Evolutionary conservation across 1,140 invertebrate species (phyloP).

Genomic region (Palaemon carinicauda): DNA sequence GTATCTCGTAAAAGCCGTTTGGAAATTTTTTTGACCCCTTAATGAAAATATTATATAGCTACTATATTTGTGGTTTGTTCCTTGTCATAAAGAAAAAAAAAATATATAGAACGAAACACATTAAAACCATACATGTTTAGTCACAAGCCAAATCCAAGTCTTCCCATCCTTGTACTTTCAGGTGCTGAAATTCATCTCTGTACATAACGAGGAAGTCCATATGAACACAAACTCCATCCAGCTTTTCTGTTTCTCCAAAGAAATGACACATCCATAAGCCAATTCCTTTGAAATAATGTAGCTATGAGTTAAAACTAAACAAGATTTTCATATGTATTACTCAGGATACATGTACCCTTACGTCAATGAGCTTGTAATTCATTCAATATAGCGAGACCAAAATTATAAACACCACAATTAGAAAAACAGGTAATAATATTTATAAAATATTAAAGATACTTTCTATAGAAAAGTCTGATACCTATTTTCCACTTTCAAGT

Average conservation of each 20-base stretch:
- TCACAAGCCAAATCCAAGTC: slow-evolving; percentile 23
- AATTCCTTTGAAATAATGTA: neutral
- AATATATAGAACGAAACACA: neutral
- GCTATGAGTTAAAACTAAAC: no score
- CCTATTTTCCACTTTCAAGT: neutral
- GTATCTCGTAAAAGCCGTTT: no score
- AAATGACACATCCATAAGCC: neutral
- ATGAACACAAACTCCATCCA: neutral
- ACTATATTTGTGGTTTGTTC: neutral
- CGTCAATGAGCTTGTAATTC: no score
- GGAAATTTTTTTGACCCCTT: no score
- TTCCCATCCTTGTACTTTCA: slow-evolving; percentile 49
- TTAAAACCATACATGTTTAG: neutral
- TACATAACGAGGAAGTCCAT: neutral
- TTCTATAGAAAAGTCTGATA: neutral
- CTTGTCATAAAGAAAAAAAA: neutral
- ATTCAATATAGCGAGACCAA: no score
- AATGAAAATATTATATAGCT: neutral
- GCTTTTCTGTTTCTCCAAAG: neutral
- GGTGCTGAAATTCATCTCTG: slow-evolving; percentile 37
- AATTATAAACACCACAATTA: no score
- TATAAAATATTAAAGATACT: neutral
- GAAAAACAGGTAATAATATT: neutral
- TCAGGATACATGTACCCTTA: no score
- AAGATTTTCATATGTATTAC: no score